Percentiles rank a stretch among this genome's conserved stretches.
These are phyloP conservation scores for Serripes groenlandicus DNA, from an alignment of 2,888 invertebrate species.

Conservation along the genomic window DNA sequence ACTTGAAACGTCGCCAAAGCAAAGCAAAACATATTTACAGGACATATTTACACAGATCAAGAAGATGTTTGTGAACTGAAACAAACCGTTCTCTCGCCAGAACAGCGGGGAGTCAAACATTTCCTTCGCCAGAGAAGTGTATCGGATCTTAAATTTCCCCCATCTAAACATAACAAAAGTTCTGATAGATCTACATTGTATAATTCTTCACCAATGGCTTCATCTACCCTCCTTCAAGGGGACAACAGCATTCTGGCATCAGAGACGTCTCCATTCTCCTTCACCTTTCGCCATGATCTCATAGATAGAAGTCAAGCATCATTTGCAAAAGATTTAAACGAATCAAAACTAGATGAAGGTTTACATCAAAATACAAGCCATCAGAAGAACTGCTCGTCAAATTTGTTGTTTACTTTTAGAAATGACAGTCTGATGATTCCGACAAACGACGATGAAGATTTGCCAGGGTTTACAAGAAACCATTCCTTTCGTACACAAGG, in stretches of 20 bases:
- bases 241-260: neutral
- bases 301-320: constrained; percentile 31
- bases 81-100: constrained; percentile 61
- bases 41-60: too few relatives aligned
- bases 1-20: constrained; percentile 30
- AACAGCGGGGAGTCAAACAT: constrained; percentile 58
- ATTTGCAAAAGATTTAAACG: constrained; percentile 30
- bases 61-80: too few relatives aligned
- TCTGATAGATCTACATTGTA: constrained; percentile 3
- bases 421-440: constrained; percentile 64
- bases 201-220: constrained; percentile 53
- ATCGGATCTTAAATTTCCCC: constrained; percentile 10
- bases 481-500: neutral
- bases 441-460: constrained; percentile 51
- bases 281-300: constrained; percentile 34
- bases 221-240: constrained; percentile 54
- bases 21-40: too few relatives aligned
- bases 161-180: neutral
- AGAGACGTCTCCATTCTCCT: constrained; percentile 51
- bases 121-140: constrained; percentile 46
- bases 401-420: constrained; percentile 60
- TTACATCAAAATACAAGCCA: constrained; percentile 11
- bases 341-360: constrained; percentile 25
- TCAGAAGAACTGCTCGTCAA: constrained; percentile 49
- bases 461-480: constrained; percentile 54